Base-by-base conservation (phyloP, 2,797 vertebrate genomes). In the Semaprochilodus insignis region DNA sequence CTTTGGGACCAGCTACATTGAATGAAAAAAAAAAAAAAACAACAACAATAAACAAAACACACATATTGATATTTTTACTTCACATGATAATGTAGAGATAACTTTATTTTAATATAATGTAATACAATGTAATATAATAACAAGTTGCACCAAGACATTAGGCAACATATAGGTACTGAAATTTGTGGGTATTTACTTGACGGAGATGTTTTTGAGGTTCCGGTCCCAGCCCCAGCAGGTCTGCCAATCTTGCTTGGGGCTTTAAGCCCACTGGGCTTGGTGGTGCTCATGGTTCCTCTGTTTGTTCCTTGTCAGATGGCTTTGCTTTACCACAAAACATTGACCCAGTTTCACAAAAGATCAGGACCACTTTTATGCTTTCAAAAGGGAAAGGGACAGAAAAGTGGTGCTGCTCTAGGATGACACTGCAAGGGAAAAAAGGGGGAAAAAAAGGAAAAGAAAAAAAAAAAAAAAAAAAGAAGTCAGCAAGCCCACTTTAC, bases 251-350 rank as follows among this genome's bases (percentile, higher is more conserved):
- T 99, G 89, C 94, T 97, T 69, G 98, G 98, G 87, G 94, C 96
- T 91, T 99, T 99, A 34, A 99, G 96, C 89, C 98, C 97, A 75
- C 96, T 99, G 66, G 97, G 91, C 84, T 98, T 99, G 40, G 97
- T 92, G 90, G 96, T 91, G 91, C 97, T 99, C 97, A 99, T 99
- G 86, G 92, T 96, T 93, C 83, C 81, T 91, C 86, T 52, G 69
- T 80, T 60, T 88, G 85, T 87, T 67, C 23, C 83, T 77, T 81
- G 80, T 80, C 59, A 74, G 81, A 88, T 89, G 74, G 88, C 88
- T 92, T 90, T 93, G 91, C 89, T 93, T 91, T 90, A 93, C 87
- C 89, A 90, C 91, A 92, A 93, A 95, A 88, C 97, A 98, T 98
- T 88, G 94, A 96, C 93, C 92, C 85, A 84, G 88, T 70, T 80